Base-by-base conservation (phyloP, 2,888 invertebrate genomes). In the Diaphora mendica region DNA sequence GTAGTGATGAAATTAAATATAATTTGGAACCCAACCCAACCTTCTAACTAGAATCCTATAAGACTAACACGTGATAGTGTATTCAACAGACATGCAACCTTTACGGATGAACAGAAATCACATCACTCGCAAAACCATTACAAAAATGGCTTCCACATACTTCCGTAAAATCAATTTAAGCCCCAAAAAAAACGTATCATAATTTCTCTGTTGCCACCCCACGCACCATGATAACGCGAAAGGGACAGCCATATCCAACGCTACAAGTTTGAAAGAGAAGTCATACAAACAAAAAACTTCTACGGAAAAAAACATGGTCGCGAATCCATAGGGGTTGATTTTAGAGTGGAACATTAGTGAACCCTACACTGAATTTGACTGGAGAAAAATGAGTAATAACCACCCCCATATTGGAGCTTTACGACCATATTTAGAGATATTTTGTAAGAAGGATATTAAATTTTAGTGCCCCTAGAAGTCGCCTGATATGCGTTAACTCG, bases 101-200 rank as follows among this genome's bases (percentile, higher is more conserved):
- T 51, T 44, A 71, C 39, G 67, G n/a, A 79, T 65, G 76, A 73
- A 76, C 62, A 76, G 79, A 71, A 79, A 64, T 64, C 74, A 66
- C 73, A 76, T 82, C 74, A 75, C 77, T 76, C 75, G 76, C 77
- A 72, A 78, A 81, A 88, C 89, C 90, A 86, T 85, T 83, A 88
- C 91, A 92, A 93, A 59, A 93, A 95, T 94, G 93, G 93, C 93
- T 86, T 90, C 93, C 90, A 93, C 92, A 93, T 90, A 93, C 91
- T 92, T 91, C 90, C 87, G 86, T 92, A 95, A 94, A 95, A 95
- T 94, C 95, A 95, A 95, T 95, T 95, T 94, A 91, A 91, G 88
- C 93, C 91, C 92, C 90, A 92, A 94, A 93, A 55, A 92, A 93
- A 92, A 94, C 94, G 94, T 93, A 95, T 95, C 95, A 95, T 95